These are phyloP conservation scores for Cryptosula pallasiana DNA, from an alignment of 2,888 invertebrate species.

Conservation along the genomic window DNA sequence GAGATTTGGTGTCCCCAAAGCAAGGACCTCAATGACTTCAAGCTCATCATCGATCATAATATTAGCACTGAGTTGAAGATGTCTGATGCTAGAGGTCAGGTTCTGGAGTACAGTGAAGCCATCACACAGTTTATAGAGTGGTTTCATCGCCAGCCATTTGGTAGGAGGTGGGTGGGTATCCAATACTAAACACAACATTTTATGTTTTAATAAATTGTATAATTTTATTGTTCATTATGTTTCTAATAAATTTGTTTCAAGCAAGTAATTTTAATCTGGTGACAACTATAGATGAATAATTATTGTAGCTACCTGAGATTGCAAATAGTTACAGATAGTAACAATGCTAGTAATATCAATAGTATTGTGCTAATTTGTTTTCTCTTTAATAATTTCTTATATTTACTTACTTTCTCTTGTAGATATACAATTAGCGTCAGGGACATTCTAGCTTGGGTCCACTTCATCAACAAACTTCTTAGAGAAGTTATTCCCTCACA, in stretches of 20 bases:
- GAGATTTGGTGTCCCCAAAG: constrained; percentile 89
- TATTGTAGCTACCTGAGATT: no score
- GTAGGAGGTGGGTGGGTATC: constrained; percentile 57
- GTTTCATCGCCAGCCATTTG: constrained; percentile 67
- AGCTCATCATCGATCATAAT: constrained; percentile 76
- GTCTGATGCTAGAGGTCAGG: constrained; percentile 25
- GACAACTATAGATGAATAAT: no score
- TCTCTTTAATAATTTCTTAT: no score
- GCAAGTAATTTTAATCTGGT: no score
- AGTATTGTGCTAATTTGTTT: no score
- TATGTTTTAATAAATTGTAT: neutral
- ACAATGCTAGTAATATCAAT: no score
- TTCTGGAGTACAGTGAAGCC: constrained; percentile 59
- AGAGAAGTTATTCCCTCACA: constrained; percentile 30
- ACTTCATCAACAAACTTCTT: constrained; percentile 71
- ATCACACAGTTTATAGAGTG: constrained; percentile 77
- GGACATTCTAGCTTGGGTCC: constrained; percentile 86
- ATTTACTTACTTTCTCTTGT: no score
- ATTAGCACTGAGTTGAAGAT: constrained; percentile 53
- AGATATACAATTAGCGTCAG: constrained; percentile 80
- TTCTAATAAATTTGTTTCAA: no score
- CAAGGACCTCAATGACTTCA: constrained; percentile 63
- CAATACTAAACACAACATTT: neutral
- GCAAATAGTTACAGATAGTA: no score
- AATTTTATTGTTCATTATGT: neutral